phyloP scores from a whole-genome alignment of 1,140 invertebrate species.

The Drosophila kurseongensis region DNA sequence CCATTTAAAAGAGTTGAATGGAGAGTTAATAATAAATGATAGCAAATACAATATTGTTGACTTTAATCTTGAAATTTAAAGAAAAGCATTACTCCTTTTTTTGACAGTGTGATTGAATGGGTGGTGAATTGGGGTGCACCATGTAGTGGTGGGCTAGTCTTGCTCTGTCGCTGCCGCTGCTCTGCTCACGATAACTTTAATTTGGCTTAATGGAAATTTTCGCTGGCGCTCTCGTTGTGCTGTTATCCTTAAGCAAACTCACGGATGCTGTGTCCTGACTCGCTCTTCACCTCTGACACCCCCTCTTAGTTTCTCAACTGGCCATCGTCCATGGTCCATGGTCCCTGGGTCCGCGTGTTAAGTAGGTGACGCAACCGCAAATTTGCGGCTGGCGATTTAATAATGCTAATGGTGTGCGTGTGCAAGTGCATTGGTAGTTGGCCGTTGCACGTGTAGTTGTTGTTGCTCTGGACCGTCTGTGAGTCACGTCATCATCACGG shows the following conservation, averaged over 20 bases:
- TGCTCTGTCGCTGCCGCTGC: conserved; percentile 37
- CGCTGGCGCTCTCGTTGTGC: conserved; percentile 33
- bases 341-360: conserved; percentile 54
- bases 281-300: background rate
- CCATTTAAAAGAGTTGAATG: too few species aligned
- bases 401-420: conserved; percentile 67
- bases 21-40: too few species aligned
- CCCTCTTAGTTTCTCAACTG: conserved; percentile 10
- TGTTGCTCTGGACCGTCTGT: conserved; percentile 61
- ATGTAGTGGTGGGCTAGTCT: conserved; percentile 35
- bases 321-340: conserved; percentile 32
- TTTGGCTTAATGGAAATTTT: conserved; percentile 82
- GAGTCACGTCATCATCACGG: conserved; percentile 58
- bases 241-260: conserved; percentile 46
- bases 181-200: conserved; percentile 74
- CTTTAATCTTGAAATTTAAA: too few species aligned
- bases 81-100: background rate
- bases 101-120: conserved; percentile 6
- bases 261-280: conserved; percentile 21
- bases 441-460: conserved; percentile 14
- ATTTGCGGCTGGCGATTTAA: conserved; percentile 80
- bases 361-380: conserved; percentile 83
- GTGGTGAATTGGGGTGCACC: conserved; percentile 12
- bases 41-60: too few species aligned
- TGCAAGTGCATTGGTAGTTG: conserved; percentile 42